A percentile compares a stretch with the other conserved stretches of the same genome.
Conservation (phyloP, 2,888 invertebrate species). For the Pseudococcus longispinus region DNA sequence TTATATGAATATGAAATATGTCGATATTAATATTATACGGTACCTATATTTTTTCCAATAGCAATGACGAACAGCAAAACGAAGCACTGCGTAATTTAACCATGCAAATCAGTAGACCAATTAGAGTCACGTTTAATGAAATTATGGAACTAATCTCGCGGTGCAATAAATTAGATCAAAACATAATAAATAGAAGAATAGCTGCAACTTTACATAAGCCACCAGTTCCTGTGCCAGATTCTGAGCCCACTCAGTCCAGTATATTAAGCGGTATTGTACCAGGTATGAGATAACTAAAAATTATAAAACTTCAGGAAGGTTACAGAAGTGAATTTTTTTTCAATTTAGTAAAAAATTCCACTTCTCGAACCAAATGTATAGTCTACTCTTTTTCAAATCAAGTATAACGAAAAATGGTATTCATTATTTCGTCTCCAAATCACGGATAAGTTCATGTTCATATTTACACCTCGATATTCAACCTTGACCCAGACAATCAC, state of each 20-base stretch:
- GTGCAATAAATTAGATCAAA: slow-evolving; percentile 72
- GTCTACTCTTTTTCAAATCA: neutral
- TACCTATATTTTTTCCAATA: slow-evolving; percentile 30
- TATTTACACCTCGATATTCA: neutral
- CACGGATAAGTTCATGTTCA: neutral
- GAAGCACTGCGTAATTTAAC: slow-evolving; percentile 58
- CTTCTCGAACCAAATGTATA: too few relatives aligned
- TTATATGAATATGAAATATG: neutral
- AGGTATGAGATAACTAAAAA: slow-evolving; percentile 66
- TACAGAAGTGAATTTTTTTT: too few relatives aligned
- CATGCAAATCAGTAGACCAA: slow-evolving; percentile 58
- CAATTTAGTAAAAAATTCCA: neutral
- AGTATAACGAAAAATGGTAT: neutral
- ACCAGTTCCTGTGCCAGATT: neutral
- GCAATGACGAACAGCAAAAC: slow-evolving; percentile 58
- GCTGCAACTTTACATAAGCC: neutral
- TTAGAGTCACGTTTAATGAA: slow-evolving; percentile 66
- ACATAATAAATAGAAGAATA: slow-evolving; percentile 42
- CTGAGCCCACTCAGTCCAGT: slow-evolving; percentile 62
- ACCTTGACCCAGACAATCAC: slow-evolving; percentile 35
- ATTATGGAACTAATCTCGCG: slow-evolving; percentile 82
- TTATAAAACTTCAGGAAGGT: neutral
- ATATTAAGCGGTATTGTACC: slow-evolving; percentile 82
- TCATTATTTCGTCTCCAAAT: neutral
- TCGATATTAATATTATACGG: too few relatives aligned